Conservation (phyloP, 2,113 vertebrate genomes). For the Pica pica region DNA sequence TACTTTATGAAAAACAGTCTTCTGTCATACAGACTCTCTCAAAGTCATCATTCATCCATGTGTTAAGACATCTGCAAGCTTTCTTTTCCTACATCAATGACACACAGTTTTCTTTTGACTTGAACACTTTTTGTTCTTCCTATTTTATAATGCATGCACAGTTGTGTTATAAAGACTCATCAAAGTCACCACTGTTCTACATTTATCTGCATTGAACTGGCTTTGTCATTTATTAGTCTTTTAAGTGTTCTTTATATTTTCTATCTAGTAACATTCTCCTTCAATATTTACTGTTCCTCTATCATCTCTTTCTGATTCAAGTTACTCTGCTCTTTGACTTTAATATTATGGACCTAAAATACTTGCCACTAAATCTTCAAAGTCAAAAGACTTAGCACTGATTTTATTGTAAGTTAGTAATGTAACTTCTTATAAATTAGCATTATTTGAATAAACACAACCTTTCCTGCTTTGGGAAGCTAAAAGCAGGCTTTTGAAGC, state of each 20-base stretch:
- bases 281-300: slow-evolving; percentile 42
- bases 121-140: slow-evolving; percentile 27
- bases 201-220: slow-evolving; percentile 52
- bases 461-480: not conserved
- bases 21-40: slow-evolving; percentile 21
- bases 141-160: slow-evolving; percentile 48
- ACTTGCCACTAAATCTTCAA: slow-evolving; percentile 21
- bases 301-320: not conserved
- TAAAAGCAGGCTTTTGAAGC: not conserved
- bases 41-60: slow-evolving; percentile 44
- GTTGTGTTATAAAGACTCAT: slow-evolving; percentile 56
- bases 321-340: not conserved
- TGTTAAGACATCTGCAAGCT: not conserved
- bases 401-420: not conserved
- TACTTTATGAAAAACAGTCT: slow-evolving; percentile 30
- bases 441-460: not conserved
- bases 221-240: slow-evolving; percentile 60
- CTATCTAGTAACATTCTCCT: slow-evolving; percentile 25
- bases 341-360: not conserved
- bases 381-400: not conserved
- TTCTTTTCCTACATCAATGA: slow-evolving; percentile 42
- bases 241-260: slow-evolving; percentile 49
- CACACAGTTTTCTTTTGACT: slow-evolving; percentile 27
- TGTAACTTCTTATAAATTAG: not conserved
- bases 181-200: slow-evolving; percentile 57